Base-by-base conservation (phyloP, 2,888 invertebrate species). In the Tinea trinotella region DNA sequence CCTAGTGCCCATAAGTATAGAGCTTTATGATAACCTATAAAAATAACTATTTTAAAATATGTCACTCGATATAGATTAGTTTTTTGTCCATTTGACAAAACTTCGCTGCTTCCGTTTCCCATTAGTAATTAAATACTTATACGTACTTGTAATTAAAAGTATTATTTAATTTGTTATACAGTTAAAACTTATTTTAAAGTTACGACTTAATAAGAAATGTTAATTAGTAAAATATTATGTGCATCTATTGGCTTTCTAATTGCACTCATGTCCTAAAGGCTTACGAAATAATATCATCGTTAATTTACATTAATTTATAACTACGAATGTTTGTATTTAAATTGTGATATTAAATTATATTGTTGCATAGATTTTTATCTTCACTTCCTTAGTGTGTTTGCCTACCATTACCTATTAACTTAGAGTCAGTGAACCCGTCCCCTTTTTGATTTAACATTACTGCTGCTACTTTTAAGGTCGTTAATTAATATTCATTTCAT, bases 351-450 rank as follows among this genome's bases (percentile, higher is more conserved):
- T 30, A 30, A 30, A 30, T 30, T 30, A 30, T 30, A 40, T 15
- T 40, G 13, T 40, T 40, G 40, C 40, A 40, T 40, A 40, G 40
- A 40, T 40, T 40, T 40, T 40, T 40, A 40, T 40, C 40, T 40
- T 40, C 13, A 40, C 13, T 40, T 40, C 40, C 40, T 40, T 40
- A 40, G 40, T 40, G 40, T 40, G 40, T 40, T 40, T 40, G 40
- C 13, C 40, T 40, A 15, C 30, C 40, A 40, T 40, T 40, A 2
- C 40, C 40, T 40, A 40, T 40, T 40, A 40, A 40, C 7, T 40
- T 48, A 48, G 10, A 48, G 48, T 48, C 48, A 48, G 48, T 48
- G 48, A 48, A 48, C 48, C 20, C 48, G 48, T 48, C 48, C 48
- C 48, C 48, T 48, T 48, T 48, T 20, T 13, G 13, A 48, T 48